Evolutionary conservation across 2,113 vertebrate species (phyloP).

Genomic region (Murina feae): DNA sequence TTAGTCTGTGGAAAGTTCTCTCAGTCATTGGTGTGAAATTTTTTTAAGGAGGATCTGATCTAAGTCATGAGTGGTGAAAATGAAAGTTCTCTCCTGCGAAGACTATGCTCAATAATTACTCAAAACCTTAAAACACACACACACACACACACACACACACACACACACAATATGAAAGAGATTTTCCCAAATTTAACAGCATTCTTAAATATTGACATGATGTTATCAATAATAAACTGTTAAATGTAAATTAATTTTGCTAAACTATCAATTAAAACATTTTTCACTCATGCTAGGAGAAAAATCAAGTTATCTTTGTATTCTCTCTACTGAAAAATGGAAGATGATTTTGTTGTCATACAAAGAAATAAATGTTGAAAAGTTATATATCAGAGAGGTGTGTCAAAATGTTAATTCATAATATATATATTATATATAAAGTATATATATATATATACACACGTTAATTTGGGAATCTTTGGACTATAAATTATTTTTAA

Average conservation of each 20-base stretch:
- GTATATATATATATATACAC: neutral
- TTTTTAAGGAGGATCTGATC: neutral
- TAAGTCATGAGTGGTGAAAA: neutral
- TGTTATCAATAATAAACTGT: neutral
- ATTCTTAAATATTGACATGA: neutral
- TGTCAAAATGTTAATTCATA: neutral
- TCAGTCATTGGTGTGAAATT: neutral
- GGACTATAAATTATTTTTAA: neutral
- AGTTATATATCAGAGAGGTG: neutral
- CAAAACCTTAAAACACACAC: neutral
- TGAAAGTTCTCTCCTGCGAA: neutral
- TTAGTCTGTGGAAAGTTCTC: neutral
- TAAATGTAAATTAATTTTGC: neutral
- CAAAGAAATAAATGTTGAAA: neutral
- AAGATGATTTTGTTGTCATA: neutral
- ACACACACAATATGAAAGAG: neutral
- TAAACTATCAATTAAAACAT: neutral
- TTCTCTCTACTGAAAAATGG: neutral
- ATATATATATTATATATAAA: neutral
- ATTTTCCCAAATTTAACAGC: neutral
- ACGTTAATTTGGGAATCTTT: neutral
- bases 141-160: neutral
- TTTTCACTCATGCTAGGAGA: neutral
- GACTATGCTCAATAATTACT: neutral
- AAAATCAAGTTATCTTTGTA: neutral